Percentiles rank a stretch among this genome's conserved stretches.
These are phyloP conservation scores for Anseranas semipalmata DNA, from an alignment of 2,113 vertebrate species.

Conservation along the genomic window DNA sequence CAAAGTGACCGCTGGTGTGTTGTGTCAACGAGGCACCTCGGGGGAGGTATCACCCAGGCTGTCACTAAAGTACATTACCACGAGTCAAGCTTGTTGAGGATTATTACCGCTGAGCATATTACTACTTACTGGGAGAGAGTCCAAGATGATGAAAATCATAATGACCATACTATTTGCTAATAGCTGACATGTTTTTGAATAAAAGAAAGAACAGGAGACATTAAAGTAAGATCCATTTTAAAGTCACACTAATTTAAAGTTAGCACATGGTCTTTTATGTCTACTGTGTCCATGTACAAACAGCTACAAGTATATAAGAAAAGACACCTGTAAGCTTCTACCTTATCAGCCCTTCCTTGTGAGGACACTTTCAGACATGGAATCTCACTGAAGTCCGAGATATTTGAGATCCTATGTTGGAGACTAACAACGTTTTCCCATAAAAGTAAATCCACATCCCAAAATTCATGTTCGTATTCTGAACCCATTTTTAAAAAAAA, in stretches of 20 bases:
- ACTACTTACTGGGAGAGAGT: neutral
- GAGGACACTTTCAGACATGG: neutral
- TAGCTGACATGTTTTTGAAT: neutral
- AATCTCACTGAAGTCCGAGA: neutral
- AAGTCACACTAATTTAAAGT: neutral
- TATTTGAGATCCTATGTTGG: fast-evolving
- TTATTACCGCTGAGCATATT: neutral
- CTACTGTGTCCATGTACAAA: neutral
- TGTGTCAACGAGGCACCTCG: neutral
- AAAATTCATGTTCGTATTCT: neutral
- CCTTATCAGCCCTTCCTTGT: neutral
- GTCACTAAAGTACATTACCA: slow-evolving; percentile 6
- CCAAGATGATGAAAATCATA: slow-evolving; percentile 5
- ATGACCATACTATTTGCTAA: slow-evolving; percentile 13
- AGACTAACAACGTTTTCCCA: neutral
- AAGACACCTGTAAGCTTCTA: neutral
- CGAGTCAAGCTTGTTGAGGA: neutral
- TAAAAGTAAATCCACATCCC: neutral
- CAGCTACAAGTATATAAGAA: neutral
- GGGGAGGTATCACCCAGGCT: neutral
- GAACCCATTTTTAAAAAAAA: neutral
- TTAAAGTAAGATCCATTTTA: neutral
- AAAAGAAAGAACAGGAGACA: neutral
- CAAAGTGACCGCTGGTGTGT: neutral
- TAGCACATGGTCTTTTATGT: neutral